Evolutionary conservation across 2,113 vertebrate species (phyloP).

Genomic region (Coryphaenoides rupestris): DNA sequence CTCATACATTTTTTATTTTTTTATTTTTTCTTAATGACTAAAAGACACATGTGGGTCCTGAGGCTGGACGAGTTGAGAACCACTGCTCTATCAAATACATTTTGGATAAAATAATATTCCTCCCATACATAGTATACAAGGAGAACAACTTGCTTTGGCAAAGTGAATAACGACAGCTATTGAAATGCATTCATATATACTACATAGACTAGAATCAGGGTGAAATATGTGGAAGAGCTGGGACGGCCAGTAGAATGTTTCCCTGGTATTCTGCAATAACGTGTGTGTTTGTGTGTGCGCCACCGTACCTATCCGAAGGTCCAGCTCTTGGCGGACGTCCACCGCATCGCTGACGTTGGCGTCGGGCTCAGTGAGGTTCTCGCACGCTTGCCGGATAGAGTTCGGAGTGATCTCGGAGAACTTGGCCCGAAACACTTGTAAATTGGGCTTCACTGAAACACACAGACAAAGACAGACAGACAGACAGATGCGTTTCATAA

Average conservation of each 20-base stretch:
- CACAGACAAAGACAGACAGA: neutral
- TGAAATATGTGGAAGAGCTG: too few relatives aligned
- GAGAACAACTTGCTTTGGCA: too few relatives aligned
- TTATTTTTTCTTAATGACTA: too few relatives aligned
- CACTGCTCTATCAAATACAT: too few relatives aligned
- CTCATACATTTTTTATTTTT: too few relatives aligned
- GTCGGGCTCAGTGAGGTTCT: constrained; percentile 83
- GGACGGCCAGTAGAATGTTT: too few relatives aligned
- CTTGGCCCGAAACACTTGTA: constrained; percentile 87
- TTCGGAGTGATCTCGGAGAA: constrained; percentile 94
- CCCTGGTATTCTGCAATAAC: neutral
- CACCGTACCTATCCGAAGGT: constrained; percentile 87
- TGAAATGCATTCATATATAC: neutral
- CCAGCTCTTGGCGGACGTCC: constrained; percentile 92
- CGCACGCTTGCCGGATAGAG: constrained; percentile 83
- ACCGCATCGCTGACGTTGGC: constrained; percentile 85
- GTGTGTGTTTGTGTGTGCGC: neutral
- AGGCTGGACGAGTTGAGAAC: too few relatives aligned
- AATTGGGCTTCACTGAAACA: constrained; percentile 79
- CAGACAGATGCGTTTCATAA: neutral
- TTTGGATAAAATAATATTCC: too few relatives aligned
- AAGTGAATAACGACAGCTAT: too few relatives aligned
- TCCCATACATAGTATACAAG: too few relatives aligned
- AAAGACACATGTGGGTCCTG: too few relatives aligned
- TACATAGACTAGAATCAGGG: too few relatives aligned